Evolutionary conservation across 2,113 vertebrate genomes (phyloP).

Genomic region (Felis catus): DNA sequence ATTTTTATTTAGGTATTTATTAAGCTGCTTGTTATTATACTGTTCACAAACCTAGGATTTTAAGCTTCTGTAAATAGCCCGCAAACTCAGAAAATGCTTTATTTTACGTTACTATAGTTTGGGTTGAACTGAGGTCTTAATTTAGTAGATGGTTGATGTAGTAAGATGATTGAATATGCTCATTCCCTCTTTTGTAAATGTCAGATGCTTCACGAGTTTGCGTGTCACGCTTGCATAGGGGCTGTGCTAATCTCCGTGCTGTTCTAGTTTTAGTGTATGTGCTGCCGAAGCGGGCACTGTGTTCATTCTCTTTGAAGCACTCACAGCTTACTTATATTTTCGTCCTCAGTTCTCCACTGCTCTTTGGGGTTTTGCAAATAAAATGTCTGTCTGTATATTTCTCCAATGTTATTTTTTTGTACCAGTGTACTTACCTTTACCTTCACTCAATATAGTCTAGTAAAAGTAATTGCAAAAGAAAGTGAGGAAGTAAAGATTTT

Average conservation of each 20-base stretch:
- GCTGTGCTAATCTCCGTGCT: background rate
- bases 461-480: slow-evolving; percentile 28
- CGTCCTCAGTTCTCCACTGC: background rate
- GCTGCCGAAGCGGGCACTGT: background rate
- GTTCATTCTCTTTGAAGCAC: slow-evolving; percentile 33
- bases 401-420: background rate
- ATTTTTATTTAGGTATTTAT: slow-evolving; percentile 34
- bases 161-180: background rate
- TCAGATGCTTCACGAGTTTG: background rate
- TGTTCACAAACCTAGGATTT: slow-evolving; percentile 11
- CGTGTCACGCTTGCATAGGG: background rate
- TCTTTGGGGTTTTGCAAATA: background rate
- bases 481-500: background rate
- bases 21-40: background rate
- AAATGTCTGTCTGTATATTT: slow-evolving; percentile 11
- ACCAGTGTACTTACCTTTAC: background rate
- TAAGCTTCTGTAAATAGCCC: background rate
- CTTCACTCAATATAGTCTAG: background rate
- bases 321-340: slow-evolving; percentile 21
- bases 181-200: background rate
- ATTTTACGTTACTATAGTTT: background rate
- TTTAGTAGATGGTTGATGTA: slow-evolving; percentile 12
- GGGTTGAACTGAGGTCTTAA: slow-evolving; percentile 12
- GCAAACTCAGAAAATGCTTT: slow-evolving; percentile 21
- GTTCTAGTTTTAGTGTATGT: background rate